Evolutionary conservation across 1,140 invertebrate species (phyloP), one percentile per base, ranked within the genome.

Genomic region (Grapholita molesta): DNA sequence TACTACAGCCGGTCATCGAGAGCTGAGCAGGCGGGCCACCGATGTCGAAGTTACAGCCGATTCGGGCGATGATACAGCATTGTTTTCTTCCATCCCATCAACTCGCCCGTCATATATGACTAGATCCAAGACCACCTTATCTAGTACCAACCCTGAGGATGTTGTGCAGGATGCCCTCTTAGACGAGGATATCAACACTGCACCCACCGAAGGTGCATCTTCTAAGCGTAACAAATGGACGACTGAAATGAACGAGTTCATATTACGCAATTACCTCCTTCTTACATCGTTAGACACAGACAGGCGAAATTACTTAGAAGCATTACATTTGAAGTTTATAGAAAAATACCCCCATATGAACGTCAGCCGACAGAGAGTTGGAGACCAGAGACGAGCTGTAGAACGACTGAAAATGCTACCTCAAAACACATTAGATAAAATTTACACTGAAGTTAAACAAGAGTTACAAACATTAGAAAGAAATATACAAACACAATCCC

Each of bases 241-340:
- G 4, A 1, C n/a, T n/a, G 61, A 64, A 33, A 64, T 64, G 61
- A 64, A 64, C 30, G n/a, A 32, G 21, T 64, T 64, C 28, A 64
- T 64, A 12, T 7, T 64, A n/a, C 61, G 61, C 21, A 64, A 25
- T 7, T 64, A 64, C 32, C 21, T 64, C 6, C 28, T 32, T 0
- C 61, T 64, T 5, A 64, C 61, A 2, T 32, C 21, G 32, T 12
- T 64, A 12, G 25, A 64, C 9, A 64, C 61, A 30, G 61, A 64
- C 15, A 32, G 12, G 3, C 30, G 12, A 64, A 21, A n/a, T 12
- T 64, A 64, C 32, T 28, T 64, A 32, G 12, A 12, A 15, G 8
- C 61, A 64, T 35, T 64, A 33, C 61, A 64, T n/a, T 6, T 21
- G 18, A 64, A 64, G 15, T 64, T 64, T 64, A 12, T 64, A 15